phyloP scores from a whole-genome alignment of 2,888 invertebrate genomes.

The Clepsis dumicolana region DNA sequence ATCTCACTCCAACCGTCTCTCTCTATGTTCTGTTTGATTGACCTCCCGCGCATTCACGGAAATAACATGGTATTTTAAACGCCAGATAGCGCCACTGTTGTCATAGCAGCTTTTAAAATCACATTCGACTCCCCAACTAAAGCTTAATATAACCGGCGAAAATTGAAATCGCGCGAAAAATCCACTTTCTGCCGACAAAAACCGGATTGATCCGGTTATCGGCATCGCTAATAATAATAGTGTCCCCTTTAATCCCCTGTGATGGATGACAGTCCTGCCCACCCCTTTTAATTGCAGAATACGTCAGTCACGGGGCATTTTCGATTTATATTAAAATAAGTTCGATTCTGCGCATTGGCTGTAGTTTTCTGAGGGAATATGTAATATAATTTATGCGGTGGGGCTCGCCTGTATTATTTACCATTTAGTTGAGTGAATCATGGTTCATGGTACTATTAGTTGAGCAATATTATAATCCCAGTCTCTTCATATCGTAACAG shows the following conservation, averaged over 20 bases:
- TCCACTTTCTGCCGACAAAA: slow-evolving; percentile 61
- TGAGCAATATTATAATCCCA: no score
- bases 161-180: slow-evolving; percentile 45
- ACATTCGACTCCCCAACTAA: slow-evolving; percentile 9
- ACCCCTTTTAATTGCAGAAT: slow-evolving; percentile 84
- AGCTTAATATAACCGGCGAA: slow-evolving; percentile 13
- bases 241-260: slow-evolving; percentile 76
- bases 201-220: slow-evolving; percentile 77
- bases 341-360: slow-evolving; percentile 59
- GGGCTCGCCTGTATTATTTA: slow-evolving; percentile 34
- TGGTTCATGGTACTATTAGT: slow-evolving; percentile 12
- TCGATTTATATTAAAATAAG: slow-evolving; percentile 85
- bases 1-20: neutral
- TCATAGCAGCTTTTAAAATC: neutral
- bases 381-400: slow-evolving; percentile 41
- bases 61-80: neutral
- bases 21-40: neutral
- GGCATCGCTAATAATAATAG: slow-evolving; percentile 79
- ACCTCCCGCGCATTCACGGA: neutral
- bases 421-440: slow-evolving; percentile 41
- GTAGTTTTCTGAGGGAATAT: slow-evolving; percentile 51
- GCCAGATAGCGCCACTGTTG: neutral
- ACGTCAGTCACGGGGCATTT: slow-evolving; percentile 75
- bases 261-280: slow-evolving; percentile 75
- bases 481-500: no score